Conservation (phyloP, 1,140 invertebrate genomes). For the Drosophila mojavensis region DNA sequence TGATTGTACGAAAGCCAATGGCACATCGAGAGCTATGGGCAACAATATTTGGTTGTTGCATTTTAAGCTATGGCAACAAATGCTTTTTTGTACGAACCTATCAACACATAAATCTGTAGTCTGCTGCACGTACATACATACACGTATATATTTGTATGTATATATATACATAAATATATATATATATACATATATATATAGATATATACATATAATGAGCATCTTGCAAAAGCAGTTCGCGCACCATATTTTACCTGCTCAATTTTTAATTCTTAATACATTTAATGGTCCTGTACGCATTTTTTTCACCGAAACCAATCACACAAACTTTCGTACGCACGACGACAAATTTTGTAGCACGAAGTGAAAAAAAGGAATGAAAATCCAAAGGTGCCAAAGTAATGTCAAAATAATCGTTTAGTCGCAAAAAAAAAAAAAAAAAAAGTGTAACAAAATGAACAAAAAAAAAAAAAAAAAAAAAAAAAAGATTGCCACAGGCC, state of each 20-base stretch:
- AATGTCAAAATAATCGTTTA: slow-evolving; percentile 48
- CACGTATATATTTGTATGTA: neutral
- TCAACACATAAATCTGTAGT: slow-evolving; percentile 7
- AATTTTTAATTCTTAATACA: slow-evolving; percentile 14
- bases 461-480: slow-evolving; percentile 39
- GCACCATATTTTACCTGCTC: slow-evolving; percentile 14
- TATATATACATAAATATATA: neutral
- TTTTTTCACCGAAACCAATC: slow-evolving; percentile 24
- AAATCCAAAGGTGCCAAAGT: slow-evolving; percentile 54
- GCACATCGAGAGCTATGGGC: slow-evolving; percentile 18
- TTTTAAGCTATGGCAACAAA: slow-evolving; percentile 41
- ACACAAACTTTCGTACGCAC: slow-evolving; percentile 12
- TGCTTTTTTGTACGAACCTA: slow-evolving; percentile 27
- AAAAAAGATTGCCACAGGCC: slow-evolving; percentile 43
- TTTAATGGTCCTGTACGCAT: slow-evolving; percentile 28
- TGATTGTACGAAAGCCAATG: slow-evolving; percentile 34
- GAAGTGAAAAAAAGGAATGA: slow-evolving; percentile 51
- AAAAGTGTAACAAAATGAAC: slow-evolving; percentile 38
- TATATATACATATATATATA: neutral
- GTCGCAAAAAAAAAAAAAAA: slow-evolving; percentile 54
- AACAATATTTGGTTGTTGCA: slow-evolving; percentile 36
- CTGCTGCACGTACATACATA: neutral
- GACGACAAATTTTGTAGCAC: slow-evolving; percentile 30
- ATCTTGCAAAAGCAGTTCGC: slow-evolving; percentile 33
- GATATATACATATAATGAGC: slow-evolving; percentile 2